Evolutionary conservation across 2,888 invertebrate genomes (phyloP).

Genomic region (Acrobasis repandana): DNA sequence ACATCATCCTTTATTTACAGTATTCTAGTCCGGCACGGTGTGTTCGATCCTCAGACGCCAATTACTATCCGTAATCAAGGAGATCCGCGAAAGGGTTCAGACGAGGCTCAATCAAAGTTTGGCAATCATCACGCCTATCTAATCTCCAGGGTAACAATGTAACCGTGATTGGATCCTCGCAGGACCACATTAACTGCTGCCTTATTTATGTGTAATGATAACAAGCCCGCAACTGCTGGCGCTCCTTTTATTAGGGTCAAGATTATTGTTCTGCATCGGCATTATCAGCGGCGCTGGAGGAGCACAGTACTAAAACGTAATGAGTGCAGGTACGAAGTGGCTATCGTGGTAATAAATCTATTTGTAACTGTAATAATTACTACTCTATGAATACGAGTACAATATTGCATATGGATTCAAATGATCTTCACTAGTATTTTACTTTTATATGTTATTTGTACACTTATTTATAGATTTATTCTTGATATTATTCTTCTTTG

Average conservation of each 20-base stretch:
- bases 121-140: constrained; percentile 77
- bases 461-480: no score
- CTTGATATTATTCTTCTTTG: no score
- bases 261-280: constrained; percentile 38
- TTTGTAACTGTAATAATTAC: constrained; percentile 9
- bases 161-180: constrained; percentile 65
- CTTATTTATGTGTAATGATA: constrained; percentile 70
- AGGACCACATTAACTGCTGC: constrained; percentile 63
- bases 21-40: constrained; percentile 48
- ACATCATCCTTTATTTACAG: constrained; percentile 43
- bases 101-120: constrained; percentile 78
- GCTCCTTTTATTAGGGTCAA: constrained; percentile 43
- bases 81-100: constrained; percentile 69
- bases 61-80: constrained; percentile 70
- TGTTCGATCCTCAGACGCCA: constrained; percentile 57
- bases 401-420: not conserved
- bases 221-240: constrained; percentile 45
- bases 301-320: constrained; percentile 29
- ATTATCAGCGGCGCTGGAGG: constrained; percentile 29
- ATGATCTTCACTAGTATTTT: not conserved
- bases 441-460: no score
- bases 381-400: not conserved
- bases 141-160: constrained; percentile 75
- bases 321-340: constrained; percentile 20
- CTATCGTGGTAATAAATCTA: constrained; percentile 18